A percentile compares a stretch with the other conserved stretches of the same genome.
Evolutionary conservation across 2,113 vertebrate genomes (phyloP).

Genomic region (Regulus satrapa): DNA sequence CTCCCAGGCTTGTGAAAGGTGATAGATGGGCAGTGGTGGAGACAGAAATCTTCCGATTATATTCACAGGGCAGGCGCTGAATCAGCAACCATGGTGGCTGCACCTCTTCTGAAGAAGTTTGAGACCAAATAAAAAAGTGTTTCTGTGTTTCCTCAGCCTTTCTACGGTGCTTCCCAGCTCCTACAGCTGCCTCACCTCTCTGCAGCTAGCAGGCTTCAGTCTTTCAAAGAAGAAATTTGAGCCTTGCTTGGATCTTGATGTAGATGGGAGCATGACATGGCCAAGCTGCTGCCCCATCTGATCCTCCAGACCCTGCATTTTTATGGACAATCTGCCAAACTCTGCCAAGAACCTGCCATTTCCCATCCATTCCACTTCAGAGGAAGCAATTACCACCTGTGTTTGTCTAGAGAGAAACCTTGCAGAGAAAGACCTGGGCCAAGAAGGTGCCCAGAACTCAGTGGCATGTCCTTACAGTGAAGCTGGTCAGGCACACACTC

Average conservation of each 20-base stretch:
- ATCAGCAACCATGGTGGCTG: not conserved
- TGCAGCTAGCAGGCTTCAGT: not conserved
- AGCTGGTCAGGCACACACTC: too few relatives aligned
- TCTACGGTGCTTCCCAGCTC: not conserved
- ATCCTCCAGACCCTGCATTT: not conserved
- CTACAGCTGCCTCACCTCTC: not conserved
- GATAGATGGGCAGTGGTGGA: not conserved
- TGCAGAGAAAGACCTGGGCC: not conserved
- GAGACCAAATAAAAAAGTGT: not conserved
- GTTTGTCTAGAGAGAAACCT: not conserved
- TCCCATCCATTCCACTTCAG: not conserved
- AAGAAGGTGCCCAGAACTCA: not conserved
- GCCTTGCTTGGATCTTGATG: not conserved
- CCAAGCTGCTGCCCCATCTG: not conserved
- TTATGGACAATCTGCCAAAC: not conserved
- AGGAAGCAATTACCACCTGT: not conserved
- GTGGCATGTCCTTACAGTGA: not conserved
- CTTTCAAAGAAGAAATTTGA: not conserved
- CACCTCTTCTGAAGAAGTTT: not conserved
- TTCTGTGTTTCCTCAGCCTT: not conserved
- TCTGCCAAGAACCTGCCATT: not conserved
- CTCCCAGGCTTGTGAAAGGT: not conserved
- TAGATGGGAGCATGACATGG: not conserved
- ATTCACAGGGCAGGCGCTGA: not conserved
- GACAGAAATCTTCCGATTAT: constrained; percentile 20